These are phyloP conservation scores for Pomatostomus ruficeps DNA, from an alignment of 2,113 vertebrate genomes.

Conservation along the genomic window DNA sequence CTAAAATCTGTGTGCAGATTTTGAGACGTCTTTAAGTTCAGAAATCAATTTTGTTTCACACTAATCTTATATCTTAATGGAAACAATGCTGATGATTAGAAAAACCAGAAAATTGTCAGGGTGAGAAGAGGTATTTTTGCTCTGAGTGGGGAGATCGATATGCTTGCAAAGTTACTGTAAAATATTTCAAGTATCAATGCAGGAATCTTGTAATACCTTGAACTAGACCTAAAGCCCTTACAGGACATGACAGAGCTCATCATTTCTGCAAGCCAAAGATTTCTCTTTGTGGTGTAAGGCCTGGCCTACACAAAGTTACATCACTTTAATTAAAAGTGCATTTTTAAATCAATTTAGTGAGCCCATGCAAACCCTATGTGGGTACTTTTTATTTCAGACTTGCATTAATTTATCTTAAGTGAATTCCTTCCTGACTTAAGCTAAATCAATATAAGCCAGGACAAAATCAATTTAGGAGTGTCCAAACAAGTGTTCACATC, in stretches of 20 bases:
- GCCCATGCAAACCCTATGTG: slow-evolving; percentile 18
- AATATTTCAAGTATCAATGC: background rate
- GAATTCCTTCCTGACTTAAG: slow-evolving; percentile 65
- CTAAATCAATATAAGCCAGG: slow-evolving; percentile 56
- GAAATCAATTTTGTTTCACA: background rate
- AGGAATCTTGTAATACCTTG: background rate
- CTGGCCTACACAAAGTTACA: background rate
- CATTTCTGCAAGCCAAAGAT: background rate
- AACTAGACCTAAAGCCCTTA: background rate
- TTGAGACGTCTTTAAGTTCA: background rate
- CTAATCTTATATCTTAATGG: background rate
- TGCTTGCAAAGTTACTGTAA: background rate
- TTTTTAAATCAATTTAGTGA: slow-evolving; percentile 38
- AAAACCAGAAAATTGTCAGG: rapidly evolving
- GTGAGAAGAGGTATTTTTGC: background rate
- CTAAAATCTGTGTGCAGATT: background rate
- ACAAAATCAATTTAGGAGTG: slow-evolving; percentile 62
- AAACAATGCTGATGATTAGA: background rate
- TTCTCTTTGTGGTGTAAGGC: background rate
- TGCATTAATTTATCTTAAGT: slow-evolving; percentile 63
- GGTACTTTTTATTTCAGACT: slow-evolving; percentile 44
- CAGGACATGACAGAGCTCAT: background rate
- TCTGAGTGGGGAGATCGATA: background rate
- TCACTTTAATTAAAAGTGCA: slow-evolving; percentile 31
- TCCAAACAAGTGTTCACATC: slow-evolving; percentile 57